Evolutionary conservation across 2,888 invertebrate species (phyloP), one percentile per base, ranked within the genome.

Genomic region (Drosophila mulleri): DNA sequence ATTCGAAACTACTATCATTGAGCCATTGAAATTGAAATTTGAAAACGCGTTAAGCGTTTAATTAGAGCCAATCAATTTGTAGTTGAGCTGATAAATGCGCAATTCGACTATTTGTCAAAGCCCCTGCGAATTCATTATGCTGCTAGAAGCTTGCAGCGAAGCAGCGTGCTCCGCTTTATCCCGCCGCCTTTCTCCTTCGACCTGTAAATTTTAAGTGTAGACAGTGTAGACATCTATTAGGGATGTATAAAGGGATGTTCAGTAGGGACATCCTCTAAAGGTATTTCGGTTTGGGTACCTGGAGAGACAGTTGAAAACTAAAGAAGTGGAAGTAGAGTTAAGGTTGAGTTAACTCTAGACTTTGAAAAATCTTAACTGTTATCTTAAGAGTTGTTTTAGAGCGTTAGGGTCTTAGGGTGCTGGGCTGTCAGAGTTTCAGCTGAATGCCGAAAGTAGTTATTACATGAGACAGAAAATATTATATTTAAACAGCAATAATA

Each of bases 201-300:
- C 37, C 56, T 26, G 37, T 65, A 32, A 63, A 52, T 73, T 68
- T 77, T 50, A 57, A 63, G 70, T 53, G 70, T 18, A 45, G 50
- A 61, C 79, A 62, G 70, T 53, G 52, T 52, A 62, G 54, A 47
- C 59, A 39, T 56, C 66, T 75, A 77, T 75, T 63, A 75, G 57
- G 71, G 39, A 53, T 67, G 54, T 59, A 50, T 14, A 26, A 29
- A 20, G 26, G 52, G 29, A 35, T n/a, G 44, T 47, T 20, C 20
- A 20, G n/a, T 11, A 35, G 29, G 54, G 39, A n/a, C 14, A 20
- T 52, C 11, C 32, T 18, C 48, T 18, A n/a, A 47, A 26, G 26
- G 2, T n/a, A 9, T 9, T n/a, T 48, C 5, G 47, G 26, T 29
- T 29, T 2, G 16, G 12, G n/a, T 18, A 32, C 6, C 48, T 12